A percentile compares a stretch with the other conserved stretches of the same genome.
Conservation (phyloP, 2,113 vertebrate genomes). For the Clarias magur region DNA sequence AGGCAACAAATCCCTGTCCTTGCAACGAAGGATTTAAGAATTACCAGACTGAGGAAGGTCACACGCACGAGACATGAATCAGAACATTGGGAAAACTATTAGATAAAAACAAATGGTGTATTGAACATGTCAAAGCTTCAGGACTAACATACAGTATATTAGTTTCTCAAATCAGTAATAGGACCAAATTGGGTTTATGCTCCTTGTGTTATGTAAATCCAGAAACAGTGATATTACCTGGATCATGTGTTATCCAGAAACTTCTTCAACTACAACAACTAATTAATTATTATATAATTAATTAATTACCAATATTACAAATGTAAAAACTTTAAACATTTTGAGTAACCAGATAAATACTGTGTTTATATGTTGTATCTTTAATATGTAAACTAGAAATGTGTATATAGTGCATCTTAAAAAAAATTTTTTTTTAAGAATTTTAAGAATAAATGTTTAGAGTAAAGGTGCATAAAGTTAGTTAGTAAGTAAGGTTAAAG, state of each 20-base stretch:
- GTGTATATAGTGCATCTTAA: background rate
- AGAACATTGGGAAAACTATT: background rate
- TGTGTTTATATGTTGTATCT: background rate
- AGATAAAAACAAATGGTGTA: background rate
- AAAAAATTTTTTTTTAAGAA: background rate
- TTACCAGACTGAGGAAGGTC: slow-evolving; percentile 60
- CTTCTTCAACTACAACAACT: background rate
- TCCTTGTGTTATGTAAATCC: slow-evolving; percentile 46
- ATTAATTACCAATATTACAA: background rate
- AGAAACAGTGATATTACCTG: slow-evolving; percentile 21
- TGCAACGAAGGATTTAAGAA: slow-evolving; percentile 68
- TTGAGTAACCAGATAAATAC: background rate
- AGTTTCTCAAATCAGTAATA: background rate
- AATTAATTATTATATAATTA: too few relatives aligned
- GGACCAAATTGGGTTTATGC: background rate
- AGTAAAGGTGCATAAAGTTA: background rate
- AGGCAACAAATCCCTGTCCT: slow-evolving; percentile 64
- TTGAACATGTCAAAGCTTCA: background rate
- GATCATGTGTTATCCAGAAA: slow-evolving; percentile 10
- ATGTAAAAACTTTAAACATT: background rate
- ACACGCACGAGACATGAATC: slow-evolving; percentile 1
- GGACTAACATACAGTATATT: background rate
- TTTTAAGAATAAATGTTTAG: background rate
- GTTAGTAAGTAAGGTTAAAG: background rate
- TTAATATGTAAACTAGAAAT: background rate